Evolutionary conservation across 2,888 invertebrate species (phyloP), one percentile per base, ranked within the genome.

Genomic region (Drosophila ustulata): DNA sequence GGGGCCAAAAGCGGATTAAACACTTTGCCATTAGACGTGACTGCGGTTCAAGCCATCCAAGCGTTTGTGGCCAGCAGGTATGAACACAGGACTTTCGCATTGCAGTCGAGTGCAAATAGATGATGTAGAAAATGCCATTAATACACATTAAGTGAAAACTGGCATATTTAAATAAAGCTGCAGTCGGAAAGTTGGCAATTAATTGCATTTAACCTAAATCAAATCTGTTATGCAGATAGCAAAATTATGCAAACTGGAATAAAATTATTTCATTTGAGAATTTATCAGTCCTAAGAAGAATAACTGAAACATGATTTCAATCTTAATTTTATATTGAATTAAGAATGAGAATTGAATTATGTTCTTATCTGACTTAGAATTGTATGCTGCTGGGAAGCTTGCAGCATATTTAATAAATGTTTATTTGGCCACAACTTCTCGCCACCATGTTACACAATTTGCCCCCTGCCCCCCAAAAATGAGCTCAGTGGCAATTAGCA

Each of bases 401-500:
- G 34, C 37, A 4, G 2, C 4, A 11, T 37, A 37, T 37, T 41
- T 13, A 41, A 18, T 18, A 28, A 53, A 41, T 41, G 18, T 9
- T 30, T 18, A 41, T 25, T 9, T 32, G 3, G 4, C 41, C 51
- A 32, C 59, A 59, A 32, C 26, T 5, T 9, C 30, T 55, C 32
- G 9, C n/a, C 23, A 3, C 49, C 25, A 9, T 18, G 26, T 37
- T 23, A 13, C 34, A 18, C 13, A 8, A 56, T 57, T 32, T 64
- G 30, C 28, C n/a, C n/a, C n/a, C 26, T 30, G 32, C 18, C 58
- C 45, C 46, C 50, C n/a, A n/a, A 70, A 70, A 86, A 61, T 61
- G 41, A 47, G 56, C 25, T 68, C 41, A 23, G 50, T 45, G 34
- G 50, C 51, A 82, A 84, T 84, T 87, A 66, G 66, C 51, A 41